These are phyloP conservation scores for Enchytraeus crypticus DNA, from an alignment of 2,888 invertebrate species.

Conservation along the genomic window DNA sequence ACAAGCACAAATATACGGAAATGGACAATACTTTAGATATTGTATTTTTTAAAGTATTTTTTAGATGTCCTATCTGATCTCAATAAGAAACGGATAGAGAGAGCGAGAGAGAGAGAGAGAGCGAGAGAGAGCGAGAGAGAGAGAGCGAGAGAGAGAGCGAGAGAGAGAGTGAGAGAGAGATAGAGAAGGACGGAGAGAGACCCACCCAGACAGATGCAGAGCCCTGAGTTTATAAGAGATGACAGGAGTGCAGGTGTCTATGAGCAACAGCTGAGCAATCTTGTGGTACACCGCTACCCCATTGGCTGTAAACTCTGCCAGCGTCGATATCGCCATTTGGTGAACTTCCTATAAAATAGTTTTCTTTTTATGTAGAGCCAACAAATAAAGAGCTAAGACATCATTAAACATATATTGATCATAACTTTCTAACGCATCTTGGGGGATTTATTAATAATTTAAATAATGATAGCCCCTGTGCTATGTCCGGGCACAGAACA, in stretches of 20 bases:
- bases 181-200: no score
- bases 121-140: no score
- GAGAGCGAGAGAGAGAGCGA: no score
- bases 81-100: no score
- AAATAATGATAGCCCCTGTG: not conserved
- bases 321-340: conserved; percentile 5
- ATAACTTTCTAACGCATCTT: not conserved
- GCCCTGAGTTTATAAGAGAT: conserved; percentile 7
- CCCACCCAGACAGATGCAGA: conserved; percentile 6
- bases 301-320: conserved; percentile 9
- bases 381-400: not conserved
- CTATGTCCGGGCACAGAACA: not conserved
- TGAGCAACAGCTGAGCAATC: conserved; percentile 5
- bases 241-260: conserved; percentile 3
- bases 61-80: no score
- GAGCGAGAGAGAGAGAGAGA: no score
- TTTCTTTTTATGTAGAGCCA: no score
- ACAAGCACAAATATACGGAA: no score
- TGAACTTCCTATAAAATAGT: conserved; percentile 3
- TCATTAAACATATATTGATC: not conserved
- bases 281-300: conserved; percentile 7
- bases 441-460: not conserved
- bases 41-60: no score
- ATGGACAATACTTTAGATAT: no score
- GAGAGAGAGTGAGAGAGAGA: no score